Percentiles rank a stretch among this genome's conserved stretches.
Evolutionary conservation across 2,113 vertebrate genomes (phyloP).

Genomic region (Todiramphus chloris): DNA sequence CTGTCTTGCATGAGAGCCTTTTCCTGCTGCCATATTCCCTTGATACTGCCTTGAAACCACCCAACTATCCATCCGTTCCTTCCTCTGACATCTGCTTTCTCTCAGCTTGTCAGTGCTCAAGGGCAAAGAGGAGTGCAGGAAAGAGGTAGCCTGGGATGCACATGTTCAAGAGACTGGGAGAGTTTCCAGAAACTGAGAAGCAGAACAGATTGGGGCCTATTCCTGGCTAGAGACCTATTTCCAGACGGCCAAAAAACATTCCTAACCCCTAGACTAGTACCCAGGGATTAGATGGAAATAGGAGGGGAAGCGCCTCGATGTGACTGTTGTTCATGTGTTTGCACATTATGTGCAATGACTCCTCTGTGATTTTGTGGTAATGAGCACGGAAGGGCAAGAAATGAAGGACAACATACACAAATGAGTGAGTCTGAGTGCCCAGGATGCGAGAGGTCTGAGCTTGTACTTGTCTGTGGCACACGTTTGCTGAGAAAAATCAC

Average conservation of each 20-base stretch:
- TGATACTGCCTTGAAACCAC: conserved; percentile 43
- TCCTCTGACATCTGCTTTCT: conserved; percentile 63
- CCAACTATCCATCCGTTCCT: conserved; percentile 58
- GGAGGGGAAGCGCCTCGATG: not conserved
- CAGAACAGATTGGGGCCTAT: conserved; percentile 63
- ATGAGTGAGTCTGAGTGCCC: not conserved
- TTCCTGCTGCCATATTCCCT: conserved; percentile 50
- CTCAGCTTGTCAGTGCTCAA: conserved; percentile 65
- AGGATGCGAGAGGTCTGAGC: not conserved
- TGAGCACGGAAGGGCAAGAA: not conserved
- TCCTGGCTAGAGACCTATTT: conserved; percentile 67
- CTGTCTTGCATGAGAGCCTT: conserved; percentile 25
- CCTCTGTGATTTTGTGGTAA: not conserved
- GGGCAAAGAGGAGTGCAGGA: conserved; percentile 46
- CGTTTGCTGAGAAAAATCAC: not conserved
- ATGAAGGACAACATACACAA: not conserved
- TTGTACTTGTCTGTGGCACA: not conserved
- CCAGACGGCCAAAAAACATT: conserved; percentile 56
- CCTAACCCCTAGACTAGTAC: conserved; percentile 49
- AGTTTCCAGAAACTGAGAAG: conserved; percentile 60
- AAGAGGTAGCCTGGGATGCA: conserved; percentile 65
- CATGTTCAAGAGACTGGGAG: conserved; percentile 62
- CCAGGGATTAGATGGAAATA: not conserved
- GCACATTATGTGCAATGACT: not conserved
- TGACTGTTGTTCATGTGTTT: not conserved